Percentiles rank a stretch among this genome's conserved stretches.
Evolutionary conservation across 2,797 vertebrate genomes (phyloP).

Genomic region (Synaphobranchus kaupii): DNA sequence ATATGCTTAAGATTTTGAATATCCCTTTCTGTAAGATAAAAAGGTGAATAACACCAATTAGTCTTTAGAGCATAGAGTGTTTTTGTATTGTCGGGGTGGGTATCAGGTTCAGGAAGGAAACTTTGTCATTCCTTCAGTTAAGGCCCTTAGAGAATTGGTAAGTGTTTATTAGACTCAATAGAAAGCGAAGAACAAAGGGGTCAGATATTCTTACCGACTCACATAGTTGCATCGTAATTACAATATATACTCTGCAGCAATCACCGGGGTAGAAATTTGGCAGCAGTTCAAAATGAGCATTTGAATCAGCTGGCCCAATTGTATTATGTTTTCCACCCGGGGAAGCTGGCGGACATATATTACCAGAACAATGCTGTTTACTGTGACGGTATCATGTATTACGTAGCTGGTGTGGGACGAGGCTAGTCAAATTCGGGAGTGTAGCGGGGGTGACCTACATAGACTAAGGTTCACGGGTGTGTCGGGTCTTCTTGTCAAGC

Average conservation of each 20-base stretch:
- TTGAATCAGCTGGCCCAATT: constrained; percentile 22
- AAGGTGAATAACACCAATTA: constrained; percentile 77
- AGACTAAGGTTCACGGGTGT: background rate
- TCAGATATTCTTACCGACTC: constrained; percentile 32
- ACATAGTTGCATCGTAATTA: constrained; percentile 38
- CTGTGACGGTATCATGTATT: background rate
- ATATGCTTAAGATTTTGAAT: constrained; percentile 68
- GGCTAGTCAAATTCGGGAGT: constrained; percentile 5
- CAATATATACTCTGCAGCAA: constrained; percentile 23
- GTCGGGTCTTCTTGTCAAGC: background rate
- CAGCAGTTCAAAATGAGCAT: constrained; percentile 28
- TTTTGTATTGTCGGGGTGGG: constrained; percentile 73
- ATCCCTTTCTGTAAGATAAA: constrained; percentile 66
- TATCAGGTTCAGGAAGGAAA: constrained; percentile 72
- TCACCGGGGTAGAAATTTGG: constrained; percentile 21
- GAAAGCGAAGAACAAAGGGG: constrained; percentile 14
- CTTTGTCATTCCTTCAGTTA: constrained; percentile 62
- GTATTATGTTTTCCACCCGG: constrained; percentile 26
- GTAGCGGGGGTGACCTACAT: constrained; percentile 1
- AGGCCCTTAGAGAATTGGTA: constrained; percentile 30
- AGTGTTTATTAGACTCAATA: constrained; percentile 38
- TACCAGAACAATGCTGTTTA: constrained; percentile 17
- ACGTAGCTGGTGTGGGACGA: constrained; percentile 17
- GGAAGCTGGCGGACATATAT: constrained; percentile 11
- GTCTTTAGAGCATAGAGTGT: constrained; percentile 74